Percentiles rank a stretch among this genome's conserved stretches.
Conservation (phyloP, 2,797 vertebrate species). For the Acestrorhynchus altus region DNA sequence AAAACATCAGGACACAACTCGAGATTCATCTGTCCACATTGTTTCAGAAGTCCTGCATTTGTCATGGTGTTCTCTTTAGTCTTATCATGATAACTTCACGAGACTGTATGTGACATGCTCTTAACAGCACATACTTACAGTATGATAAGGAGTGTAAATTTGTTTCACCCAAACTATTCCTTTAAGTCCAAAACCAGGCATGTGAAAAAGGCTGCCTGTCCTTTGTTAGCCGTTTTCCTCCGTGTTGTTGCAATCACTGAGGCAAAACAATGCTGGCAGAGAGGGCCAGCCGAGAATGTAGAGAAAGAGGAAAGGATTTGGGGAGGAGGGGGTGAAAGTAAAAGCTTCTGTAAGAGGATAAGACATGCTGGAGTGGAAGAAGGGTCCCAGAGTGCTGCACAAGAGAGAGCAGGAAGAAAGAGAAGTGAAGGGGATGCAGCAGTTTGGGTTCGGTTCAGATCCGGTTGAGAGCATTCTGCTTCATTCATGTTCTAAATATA, state of each 20-base stretch:
- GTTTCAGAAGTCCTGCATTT: too few species aligned
- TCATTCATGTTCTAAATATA: background rate
- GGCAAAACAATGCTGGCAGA: conserved; percentile 21
- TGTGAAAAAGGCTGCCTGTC: background rate
- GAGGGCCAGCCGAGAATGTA: conserved; percentile 1
- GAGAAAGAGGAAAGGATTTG: conserved; percentile 4
- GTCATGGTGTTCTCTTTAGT: too few species aligned
- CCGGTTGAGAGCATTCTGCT: background rate
- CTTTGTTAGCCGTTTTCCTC: background rate
- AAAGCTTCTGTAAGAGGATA: conserved; percentile 18
- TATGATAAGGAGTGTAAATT: too few species aligned
- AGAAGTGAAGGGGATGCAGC: conserved; percentile 7
- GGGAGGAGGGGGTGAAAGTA: conserved; percentile 1
- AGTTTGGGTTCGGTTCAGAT: conserved; percentile 21
- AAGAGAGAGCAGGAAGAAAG: conserved; percentile 13
- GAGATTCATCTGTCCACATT: too few species aligned
- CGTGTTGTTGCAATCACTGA: background rate
- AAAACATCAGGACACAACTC: too few species aligned
- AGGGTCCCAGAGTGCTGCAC: background rate
- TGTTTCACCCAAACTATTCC: background rate
- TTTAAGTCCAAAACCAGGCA: background rate
- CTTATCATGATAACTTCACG: too few species aligned
- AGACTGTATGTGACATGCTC: too few species aligned
- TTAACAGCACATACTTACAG: too few species aligned
- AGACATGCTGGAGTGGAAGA: conserved; percentile 29